Evolutionary conservation across 2,113 vertebrate species (phyloP).

Genomic region (Odobenus rosmarus): DNA sequence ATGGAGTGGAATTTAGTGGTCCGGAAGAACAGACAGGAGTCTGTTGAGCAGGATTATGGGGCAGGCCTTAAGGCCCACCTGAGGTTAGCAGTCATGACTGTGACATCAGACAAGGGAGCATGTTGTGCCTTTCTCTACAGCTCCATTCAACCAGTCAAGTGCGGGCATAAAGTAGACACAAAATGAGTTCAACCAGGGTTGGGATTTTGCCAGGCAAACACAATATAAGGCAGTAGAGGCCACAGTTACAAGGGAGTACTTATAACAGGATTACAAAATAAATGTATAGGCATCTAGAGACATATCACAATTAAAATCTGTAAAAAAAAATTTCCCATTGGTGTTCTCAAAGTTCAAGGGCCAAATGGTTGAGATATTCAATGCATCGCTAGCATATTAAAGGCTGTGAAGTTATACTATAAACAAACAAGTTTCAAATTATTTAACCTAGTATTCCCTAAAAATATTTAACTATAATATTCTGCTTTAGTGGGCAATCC

Average conservation of each 20-base stretch:
- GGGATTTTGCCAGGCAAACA: background rate
- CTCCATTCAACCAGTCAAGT: background rate
- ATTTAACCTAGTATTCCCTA: background rate
- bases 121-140: background rate
- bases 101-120: background rate
- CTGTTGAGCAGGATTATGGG: background rate
- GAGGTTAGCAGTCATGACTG: background rate
- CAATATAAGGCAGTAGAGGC: background rate
- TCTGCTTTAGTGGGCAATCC: background rate
- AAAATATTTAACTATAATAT: background rate
- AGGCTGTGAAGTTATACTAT: background rate
- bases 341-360: background rate
- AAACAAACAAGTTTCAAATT: background rate
- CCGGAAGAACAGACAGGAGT: background rate
- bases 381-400: background rate
- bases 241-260: background rate
- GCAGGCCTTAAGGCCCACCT: background rate
- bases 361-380: background rate
- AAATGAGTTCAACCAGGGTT: background rate
- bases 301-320: background rate
- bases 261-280: background rate
- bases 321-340: background rate
- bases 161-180: background rate
- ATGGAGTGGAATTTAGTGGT: background rate
- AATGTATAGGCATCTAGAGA: background rate